phyloP scores from a whole-genome alignment of 2,113 vertebrate species.

The Chrysochloris asiatica region DNA sequence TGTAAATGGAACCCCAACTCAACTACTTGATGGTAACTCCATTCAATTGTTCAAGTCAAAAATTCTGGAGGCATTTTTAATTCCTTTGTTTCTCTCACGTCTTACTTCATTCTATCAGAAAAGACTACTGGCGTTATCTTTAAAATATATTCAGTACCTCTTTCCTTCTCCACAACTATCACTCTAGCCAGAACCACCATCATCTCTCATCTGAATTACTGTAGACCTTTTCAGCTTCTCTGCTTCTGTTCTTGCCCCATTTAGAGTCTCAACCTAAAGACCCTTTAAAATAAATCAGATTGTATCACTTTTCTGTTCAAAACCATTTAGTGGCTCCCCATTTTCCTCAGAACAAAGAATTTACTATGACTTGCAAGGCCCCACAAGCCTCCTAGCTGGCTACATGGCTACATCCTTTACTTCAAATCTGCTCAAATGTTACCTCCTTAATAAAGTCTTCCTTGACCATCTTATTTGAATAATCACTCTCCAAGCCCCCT shows the following conservation, averaged over 20 bases:
- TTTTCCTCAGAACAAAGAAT: background rate
- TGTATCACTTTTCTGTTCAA: background rate
- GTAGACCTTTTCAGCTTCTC: background rate
- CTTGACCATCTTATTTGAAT: background rate
- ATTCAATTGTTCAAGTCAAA: background rate
- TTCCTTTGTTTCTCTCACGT: background rate
- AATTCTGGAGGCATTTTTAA: background rate
- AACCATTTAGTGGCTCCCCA: background rate
- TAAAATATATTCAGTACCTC: background rate
- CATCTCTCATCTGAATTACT: background rate
- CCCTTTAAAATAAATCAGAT: conserved; percentile 9
- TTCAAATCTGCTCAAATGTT: background rate
- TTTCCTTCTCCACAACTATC: background rate
- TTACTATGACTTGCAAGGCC: background rate
- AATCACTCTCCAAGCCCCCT: too few species aligned
- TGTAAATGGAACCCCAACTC: too few species aligned
- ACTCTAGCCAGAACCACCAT: background rate
- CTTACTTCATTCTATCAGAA: background rate
- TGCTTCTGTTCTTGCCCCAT: background rate
- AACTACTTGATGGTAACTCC: background rate
- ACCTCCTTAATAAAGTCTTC: background rate
- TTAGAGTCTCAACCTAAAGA: background rate
- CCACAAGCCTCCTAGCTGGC: background rate
- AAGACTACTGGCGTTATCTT: background rate
- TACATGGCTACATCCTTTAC: background rate